These are phyloP conservation scores for Delia radicum DNA, from an alignment of 1,140 invertebrate species.

Conservation along the genomic window DNA sequence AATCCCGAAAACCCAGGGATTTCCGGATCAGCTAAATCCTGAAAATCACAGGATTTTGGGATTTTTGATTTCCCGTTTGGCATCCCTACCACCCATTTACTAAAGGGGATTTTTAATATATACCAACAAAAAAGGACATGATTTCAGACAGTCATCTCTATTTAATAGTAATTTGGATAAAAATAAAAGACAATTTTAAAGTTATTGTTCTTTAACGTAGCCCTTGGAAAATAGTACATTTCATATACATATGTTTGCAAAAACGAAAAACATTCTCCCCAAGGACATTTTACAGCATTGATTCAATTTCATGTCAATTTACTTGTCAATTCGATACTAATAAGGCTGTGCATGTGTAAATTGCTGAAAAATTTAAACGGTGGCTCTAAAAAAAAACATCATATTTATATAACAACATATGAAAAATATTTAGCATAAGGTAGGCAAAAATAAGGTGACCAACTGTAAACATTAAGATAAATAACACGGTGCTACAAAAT, in stretches of 20 bases:
- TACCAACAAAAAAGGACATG: not conserved
- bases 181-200: slow-evolving; percentile 30
- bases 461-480: not conserved
- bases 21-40: no score
- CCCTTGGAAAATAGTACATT: not conserved
- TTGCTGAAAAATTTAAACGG: not conserved
- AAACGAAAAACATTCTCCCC: slow-evolving; percentile 30
- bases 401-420: not conserved
- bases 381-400: not conserved
- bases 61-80: no score
- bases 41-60: no score
- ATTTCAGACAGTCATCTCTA: slow-evolving; percentile 13
- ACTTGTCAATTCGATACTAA: slow-evolving; percentile 56
- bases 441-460: not conserved
- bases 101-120: not conserved
- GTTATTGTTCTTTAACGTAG: slow-evolving; percentile 8
- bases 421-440: not conserved
- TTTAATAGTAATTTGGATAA: slow-evolving; percentile 15
- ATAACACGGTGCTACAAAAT: no score
- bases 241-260: not conserved
- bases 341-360: slow-evolving; percentile 25
- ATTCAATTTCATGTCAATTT: slow-evolving; percentile 58
- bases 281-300: slow-evolving; percentile 56
- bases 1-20: no score
- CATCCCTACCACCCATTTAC: not conserved